A percentile compares a stretch with the other conserved stretches of the same genome.
These are phyloP conservation scores for Ptiloglossa arizonensis DNA, from an alignment of 1,140 invertebrate species.

Conservation along the genomic window DNA sequence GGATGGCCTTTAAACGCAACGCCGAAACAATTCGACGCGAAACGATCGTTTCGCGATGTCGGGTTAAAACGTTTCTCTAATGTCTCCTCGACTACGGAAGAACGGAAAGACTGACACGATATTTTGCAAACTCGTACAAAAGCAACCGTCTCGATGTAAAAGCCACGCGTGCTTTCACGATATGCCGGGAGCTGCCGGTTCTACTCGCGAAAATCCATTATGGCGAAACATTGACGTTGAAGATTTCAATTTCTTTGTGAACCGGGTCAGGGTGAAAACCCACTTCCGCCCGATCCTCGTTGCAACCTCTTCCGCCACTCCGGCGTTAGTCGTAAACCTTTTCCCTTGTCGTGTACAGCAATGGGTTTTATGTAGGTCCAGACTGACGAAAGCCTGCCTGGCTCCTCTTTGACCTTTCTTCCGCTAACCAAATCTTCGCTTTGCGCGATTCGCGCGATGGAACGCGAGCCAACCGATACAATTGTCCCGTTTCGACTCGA, in stretches of 20 bases:
- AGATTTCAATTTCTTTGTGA: conserved; percentile 58
- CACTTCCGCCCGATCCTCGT: conserved; percentile 50
- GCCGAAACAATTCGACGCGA: background rate
- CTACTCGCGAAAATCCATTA: conserved; percentile 45
- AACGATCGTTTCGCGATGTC: background rate
- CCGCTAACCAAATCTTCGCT: conserved; percentile 40
- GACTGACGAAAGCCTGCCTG: conserved; percentile 40
- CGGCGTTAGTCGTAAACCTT: conserved; percentile 45
- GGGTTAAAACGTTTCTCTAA: background rate
- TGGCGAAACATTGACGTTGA: conserved; percentile 56
- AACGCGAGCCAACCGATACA: conserved; percentile 21
- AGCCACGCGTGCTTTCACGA: background rate
- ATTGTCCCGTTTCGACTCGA: conserved; percentile 32
- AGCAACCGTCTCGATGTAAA: conserved; percentile 16
- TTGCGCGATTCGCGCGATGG: conserved; percentile 22
- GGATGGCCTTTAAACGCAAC: background rate
- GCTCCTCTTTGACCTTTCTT: conserved; percentile 8
- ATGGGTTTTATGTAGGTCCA: conserved; percentile 35
- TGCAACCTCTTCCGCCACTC: conserved; percentile 3
- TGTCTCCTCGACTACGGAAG: background rate
- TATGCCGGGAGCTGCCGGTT: background rate
- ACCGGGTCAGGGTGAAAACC: conserved; percentile 41
- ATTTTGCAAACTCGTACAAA: background rate
- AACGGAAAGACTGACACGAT: background rate
- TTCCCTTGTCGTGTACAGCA: conserved; percentile 36